Base-by-base conservation (phyloP, 1,140 invertebrate genomes). In the Heliconius melpomene region DNA sequence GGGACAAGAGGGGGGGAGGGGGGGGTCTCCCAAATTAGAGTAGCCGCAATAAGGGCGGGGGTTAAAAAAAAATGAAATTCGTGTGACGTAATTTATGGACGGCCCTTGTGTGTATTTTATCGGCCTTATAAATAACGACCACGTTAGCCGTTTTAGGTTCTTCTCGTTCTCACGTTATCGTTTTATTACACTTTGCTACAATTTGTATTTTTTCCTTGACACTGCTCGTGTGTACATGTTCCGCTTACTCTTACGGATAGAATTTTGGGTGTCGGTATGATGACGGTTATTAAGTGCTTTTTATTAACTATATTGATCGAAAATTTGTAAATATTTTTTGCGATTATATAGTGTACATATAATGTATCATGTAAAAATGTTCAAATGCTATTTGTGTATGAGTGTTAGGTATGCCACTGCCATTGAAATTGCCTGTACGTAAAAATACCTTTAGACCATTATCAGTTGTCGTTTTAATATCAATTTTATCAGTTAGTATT, bases 271-370 rank as follows among this genome's bases (percentile, higher is more conserved):
- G 85, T 82, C 77, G 87, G 84, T 83, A 83, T 80, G 82, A 86
- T 84, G 79, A 86, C 20, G 86, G 86, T 77, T 80, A 66, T 84
- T 92, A 93, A 91, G 90, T 90, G 91, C 91, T 93, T 91, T 92
- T 91, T 90, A 72, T 20, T 72, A 38, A 72, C 18, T 66, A 77
- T 89, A 88, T 86, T 84, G 82, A 87, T 85, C 87, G 84, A 87
- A 87, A 83, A 84, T 83, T 82, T 94, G 93, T 94, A 94, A 93
- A 94, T 94, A 94, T 91, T 89, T 92, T 93, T 93, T 93, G 90
- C 90, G 87, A 89, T 91, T 88, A 89, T 87, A 89, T 88, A 91
- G 82, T 93, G 91, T 94, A 93, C 86, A 93, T 93, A 93, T 87
- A 87, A 85, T 84, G 87, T 85, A 86, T 83, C 83, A 82, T 88